These are phyloP conservation scores for Anableps anableps DNA, from an alignment of 2,797 vertebrate species.

Conservation along the genomic window DNA sequence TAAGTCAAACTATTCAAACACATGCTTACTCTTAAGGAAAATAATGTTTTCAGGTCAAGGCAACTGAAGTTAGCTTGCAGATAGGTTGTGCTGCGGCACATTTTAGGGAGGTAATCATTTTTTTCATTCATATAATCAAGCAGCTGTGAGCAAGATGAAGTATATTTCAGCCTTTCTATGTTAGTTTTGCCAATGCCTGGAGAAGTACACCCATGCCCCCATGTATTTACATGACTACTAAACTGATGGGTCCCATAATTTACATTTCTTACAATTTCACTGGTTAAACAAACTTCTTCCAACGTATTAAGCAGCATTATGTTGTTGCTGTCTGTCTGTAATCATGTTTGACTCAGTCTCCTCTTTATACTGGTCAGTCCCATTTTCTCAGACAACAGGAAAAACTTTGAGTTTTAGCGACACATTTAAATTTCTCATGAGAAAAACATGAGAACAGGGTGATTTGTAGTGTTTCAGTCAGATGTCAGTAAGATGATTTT, in stretches of 20 bases:
- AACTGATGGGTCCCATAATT: not conserved
- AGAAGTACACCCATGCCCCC: too few species aligned
- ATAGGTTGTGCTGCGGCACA: not conserved
- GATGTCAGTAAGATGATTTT: conserved; percentile 39
- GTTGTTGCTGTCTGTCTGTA: not conserved
- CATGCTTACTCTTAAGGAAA: not conserved
- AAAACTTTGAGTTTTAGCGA: not conserved
- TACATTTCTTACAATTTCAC: not conserved
- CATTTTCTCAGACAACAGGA: not conserved
- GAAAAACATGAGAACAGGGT: conserved; percentile 4
- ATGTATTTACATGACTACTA: not conserved
- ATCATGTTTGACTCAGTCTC: not conserved
- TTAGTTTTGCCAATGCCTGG: not conserved
- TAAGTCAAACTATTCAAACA: not conserved
- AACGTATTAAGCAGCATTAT: not conserved
- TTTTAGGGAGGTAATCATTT: not conserved
- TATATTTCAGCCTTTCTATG: not conserved
- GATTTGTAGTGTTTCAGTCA: conserved; percentile 30
- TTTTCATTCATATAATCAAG: not conserved
- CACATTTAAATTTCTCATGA: not conserved
- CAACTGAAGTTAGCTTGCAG: not conserved
- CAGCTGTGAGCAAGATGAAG: not conserved
- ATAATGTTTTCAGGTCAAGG: not conserved
- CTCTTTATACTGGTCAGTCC: not conserved
- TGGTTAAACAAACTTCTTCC: not conserved